Evolutionary conservation across 2,888 invertebrate genomes (phyloP), one percentile per base, ranked within the genome.

Genomic region (Synergus gifuensis): DNA sequence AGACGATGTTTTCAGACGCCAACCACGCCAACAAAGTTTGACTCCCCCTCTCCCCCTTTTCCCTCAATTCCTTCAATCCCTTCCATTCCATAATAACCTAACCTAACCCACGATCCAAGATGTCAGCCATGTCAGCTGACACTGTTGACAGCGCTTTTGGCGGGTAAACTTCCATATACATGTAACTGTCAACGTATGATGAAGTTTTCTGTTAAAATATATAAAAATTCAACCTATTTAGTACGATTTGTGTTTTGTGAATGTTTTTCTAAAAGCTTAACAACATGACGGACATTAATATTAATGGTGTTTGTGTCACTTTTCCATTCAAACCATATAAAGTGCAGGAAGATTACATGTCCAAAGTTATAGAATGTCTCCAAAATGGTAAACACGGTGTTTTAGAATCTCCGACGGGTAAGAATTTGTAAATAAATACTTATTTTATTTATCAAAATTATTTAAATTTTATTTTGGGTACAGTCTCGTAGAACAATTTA

Each of bases 291-390:
- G 94, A 95, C 79, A 87, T 95, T 76, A 94, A 93, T 89, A 94
- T 96, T 88, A 93, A 93, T 82, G 96, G 96, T 54, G 94, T 97
- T 85, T 93, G 95, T n/a, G 95, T 97, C 2, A 94, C 94, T 87
- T 99, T 99, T 92, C 99, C 99, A 0, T 99, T 97, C 91, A 96
- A 97, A 89, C 98, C 99, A 0, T 99, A 99, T 90, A 95, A 96
- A 85, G 96, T 98, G 42, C 99, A 99, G 92, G 95, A 95, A 87
- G 94, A 94, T 40, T 98, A 98, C 89, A 99, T 99, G 98, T 94
- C 94, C 87, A 97, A 97, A 93, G 97, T 98, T 0, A 94, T 98
- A 64, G 95, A 96, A 90, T 97, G 98, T 88, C 93, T 99, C 76
- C 96, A 97, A 90, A 95, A 96, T 89, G 94, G 95, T 83, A 94